Percentiles rank a stretch among this genome's conserved stretches.
Evolutionary conservation across 30 jellyfish, hydroid and myxozoan species (phyloP).

Genomic region (Chrysaora quinquecirrha): DNA sequence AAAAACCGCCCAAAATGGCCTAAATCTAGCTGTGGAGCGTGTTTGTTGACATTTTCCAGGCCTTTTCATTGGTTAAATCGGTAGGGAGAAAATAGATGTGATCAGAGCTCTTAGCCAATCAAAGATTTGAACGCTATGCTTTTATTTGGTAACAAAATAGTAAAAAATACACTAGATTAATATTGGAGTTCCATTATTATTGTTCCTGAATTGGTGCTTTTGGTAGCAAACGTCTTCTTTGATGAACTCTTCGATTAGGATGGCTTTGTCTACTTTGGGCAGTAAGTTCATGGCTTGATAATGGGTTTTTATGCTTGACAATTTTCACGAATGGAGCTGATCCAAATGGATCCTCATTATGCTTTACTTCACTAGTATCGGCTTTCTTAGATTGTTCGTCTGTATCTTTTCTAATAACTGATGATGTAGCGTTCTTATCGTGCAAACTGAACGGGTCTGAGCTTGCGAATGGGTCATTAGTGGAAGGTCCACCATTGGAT

Average conservation of each 20-base stretch:
- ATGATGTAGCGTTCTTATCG: neutral
- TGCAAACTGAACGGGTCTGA: neutral
- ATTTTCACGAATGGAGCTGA: constrained; percentile 82
- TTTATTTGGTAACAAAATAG: too few relatives aligned
- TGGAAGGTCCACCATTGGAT: neutral
- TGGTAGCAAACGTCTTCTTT: constrained; percentile 57
- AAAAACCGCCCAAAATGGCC: too few relatives aligned
- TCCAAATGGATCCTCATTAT: constrained; percentile 94
- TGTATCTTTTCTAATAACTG: neutral
- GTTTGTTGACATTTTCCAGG: too few relatives aligned
- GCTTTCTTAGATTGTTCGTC: neutral
- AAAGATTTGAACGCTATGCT: too few relatives aligned
- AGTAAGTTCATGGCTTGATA: constrained; percentile 61
- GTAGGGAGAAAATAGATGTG: too few relatives aligned
- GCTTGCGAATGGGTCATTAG: neutral
- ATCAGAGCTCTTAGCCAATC: too few relatives aligned
- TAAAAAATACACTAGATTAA: too few relatives aligned
- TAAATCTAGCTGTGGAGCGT: too few relatives aligned
- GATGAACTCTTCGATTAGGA: constrained; percentile 31
- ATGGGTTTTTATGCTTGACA: constrained; percentile 51
- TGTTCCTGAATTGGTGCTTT: constrained; percentile 50
- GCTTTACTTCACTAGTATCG: constrained; percentile 17
- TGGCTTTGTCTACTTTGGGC: constrained; percentile 11
- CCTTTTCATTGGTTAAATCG: too few relatives aligned
- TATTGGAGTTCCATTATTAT: too few relatives aligned